Evolutionary conservation across 2,797 vertebrate genomes (phyloP).

Genomic region (Aulostomus chinensis): DNA sequence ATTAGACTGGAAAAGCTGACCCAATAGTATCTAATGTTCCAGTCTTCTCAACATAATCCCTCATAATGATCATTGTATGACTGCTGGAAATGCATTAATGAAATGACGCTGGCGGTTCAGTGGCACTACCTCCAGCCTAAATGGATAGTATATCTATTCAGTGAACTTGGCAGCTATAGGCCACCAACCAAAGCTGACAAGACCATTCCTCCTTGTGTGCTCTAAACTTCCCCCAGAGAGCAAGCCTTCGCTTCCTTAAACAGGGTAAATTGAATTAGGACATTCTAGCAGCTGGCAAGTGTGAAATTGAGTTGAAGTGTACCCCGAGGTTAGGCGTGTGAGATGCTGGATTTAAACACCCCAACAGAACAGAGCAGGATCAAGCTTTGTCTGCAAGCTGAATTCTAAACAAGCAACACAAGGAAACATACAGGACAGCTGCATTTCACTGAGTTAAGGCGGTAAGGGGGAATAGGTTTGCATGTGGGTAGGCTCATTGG

Average conservation of each 20-base stretch:
- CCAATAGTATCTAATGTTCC: too few relatives aligned
- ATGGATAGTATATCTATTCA: constrained; percentile 28
- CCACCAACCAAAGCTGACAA: constrained; percentile 61
- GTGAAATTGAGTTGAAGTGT: constrained; percentile 79
- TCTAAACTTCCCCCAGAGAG: constrained; percentile 67
- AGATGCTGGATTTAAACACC: constrained; percentile 68
- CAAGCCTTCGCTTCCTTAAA: constrained; percentile 67
- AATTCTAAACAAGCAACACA: constrained; percentile 68
- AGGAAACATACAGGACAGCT: constrained; percentile 56
- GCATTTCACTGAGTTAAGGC: constrained; percentile 37
- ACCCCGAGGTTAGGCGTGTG: constrained; percentile 65
- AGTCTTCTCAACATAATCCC: constrained; percentile 21
- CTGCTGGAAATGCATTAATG: constrained; percentile 37
- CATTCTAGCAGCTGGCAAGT: constrained; percentile 72
- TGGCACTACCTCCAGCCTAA: constrained; percentile 37
- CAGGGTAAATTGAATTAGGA: constrained; percentile 79
- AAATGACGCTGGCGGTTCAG: constrained; percentile 24
- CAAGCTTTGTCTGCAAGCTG: constrained; percentile 48
- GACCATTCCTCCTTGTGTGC: constrained; percentile 42
- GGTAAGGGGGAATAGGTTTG: constrained; percentile 36
- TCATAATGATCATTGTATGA: constrained; percentile 34
- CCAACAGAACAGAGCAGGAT: constrained; percentile 55
- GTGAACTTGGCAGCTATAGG: constrained; percentile 27
- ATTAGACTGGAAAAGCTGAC: too few relatives aligned
- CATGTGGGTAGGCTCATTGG: constrained; percentile 31